Conservation (phyloP, 2,113 vertebrate species). For the Zosterops hypoxanthus region DNA sequence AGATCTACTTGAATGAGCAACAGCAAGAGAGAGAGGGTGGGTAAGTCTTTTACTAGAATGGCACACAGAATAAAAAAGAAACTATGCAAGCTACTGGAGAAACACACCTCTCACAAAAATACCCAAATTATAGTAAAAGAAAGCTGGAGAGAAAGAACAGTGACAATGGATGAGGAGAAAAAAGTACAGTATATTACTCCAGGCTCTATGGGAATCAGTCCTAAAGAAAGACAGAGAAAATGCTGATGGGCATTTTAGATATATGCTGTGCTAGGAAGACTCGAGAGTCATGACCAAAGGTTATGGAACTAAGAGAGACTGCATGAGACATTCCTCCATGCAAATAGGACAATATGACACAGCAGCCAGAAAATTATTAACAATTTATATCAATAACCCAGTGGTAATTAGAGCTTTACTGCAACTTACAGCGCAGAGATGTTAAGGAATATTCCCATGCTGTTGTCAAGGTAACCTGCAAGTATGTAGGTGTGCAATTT, state of each 20-base stretch:
- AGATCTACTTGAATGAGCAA: background rate
- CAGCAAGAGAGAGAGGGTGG: background rate
- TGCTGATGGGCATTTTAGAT: background rate
- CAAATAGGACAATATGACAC: background rate
- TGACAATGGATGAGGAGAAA: background rate
- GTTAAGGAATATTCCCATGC: background rate
- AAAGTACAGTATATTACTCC: background rate
- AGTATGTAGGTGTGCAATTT: background rate
- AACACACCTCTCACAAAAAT: background rate
- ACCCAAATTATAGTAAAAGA: background rate
- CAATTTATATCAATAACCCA: background rate
- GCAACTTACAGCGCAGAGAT: background rate
- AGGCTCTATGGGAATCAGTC: background rate
- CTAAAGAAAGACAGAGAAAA: background rate
- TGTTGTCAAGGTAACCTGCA: slow-evolving; percentile 11
- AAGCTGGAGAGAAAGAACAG: background rate
- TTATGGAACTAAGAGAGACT: background rate
- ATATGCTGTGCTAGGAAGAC: background rate
- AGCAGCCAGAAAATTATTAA: background rate
- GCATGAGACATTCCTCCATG: background rate
- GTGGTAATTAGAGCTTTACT: background rate
- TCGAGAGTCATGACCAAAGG: background rate
- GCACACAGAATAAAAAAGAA: background rate
- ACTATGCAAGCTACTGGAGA: background rate
- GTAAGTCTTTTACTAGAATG: background rate